Conservation (phyloP, 2,797 vertebrate genomes). For the Mus spretus region DNA sequence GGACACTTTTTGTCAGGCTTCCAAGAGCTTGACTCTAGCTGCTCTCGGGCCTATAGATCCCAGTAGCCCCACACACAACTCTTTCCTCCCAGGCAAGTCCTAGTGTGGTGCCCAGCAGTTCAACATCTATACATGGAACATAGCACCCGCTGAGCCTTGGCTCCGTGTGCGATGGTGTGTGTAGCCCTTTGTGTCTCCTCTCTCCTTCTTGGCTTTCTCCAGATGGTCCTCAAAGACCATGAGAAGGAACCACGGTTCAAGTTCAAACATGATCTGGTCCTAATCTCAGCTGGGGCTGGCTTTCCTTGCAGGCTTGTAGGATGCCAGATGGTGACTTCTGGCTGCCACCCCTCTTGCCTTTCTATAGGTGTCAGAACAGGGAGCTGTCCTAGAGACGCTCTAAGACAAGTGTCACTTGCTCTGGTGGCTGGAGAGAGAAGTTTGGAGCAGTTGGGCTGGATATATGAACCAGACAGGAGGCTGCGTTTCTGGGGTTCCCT, state of each 20-base stretch:
- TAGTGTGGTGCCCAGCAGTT: too few species aligned
- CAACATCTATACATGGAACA: not conserved
- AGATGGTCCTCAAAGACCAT: not conserved
- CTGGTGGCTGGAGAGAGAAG: too few species aligned
- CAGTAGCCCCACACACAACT: not conserved
- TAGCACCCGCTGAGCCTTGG: fast-evolving
- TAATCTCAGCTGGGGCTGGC: not conserved
- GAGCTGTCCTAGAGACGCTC: not conserved
- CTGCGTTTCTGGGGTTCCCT: too few species aligned
- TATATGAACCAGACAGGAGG: not conserved
- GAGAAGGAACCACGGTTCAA: not conserved
- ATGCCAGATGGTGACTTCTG: not conserved
- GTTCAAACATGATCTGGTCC: not conserved
- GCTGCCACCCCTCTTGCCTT: not conserved
- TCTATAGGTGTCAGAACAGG: not conserved
- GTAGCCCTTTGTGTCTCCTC: fast-evolving
- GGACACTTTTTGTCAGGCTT: not conserved
- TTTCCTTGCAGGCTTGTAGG: not conserved
- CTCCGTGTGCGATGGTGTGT: not conserved
- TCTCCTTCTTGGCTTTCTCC: not conserved
- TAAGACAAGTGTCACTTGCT: not conserved
- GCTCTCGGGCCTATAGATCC: not conserved
- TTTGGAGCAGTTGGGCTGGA: not conserved
- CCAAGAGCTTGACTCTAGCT: not conserved
- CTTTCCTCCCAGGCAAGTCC: not conserved